Evolutionary conservation across 2,797 vertebrate genomes (phyloP), one percentile per base, ranked within the genome.

Genomic region (Phalanger gymnotis): DNA sequence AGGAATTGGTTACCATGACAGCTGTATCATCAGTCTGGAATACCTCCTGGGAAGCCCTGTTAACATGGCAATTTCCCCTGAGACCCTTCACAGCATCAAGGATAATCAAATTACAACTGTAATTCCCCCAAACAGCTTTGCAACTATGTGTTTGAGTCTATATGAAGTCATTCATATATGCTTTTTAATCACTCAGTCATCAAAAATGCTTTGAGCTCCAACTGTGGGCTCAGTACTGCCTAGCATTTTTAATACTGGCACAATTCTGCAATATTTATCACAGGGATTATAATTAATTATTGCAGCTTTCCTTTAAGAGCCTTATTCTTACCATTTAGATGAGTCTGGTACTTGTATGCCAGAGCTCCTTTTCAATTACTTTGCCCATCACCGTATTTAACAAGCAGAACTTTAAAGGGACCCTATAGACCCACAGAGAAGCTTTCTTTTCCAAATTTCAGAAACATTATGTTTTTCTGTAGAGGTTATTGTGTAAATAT

Each of bases 51-150:
- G 53, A 57, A 92, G 94, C 66, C 25, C 3, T 27, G 19, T 90
- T 94, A 34, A 10, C 47, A n/a, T 61, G 90, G 54, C n/a, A 5
- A 54, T 96, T 94, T 94, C 93, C 53, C 66, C 0, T 25, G 58
- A 92, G 95, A 95, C 22, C 28, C 87, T 94, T 92, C 11, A 30
- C 51, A 89, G 91, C 53, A 54, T 34, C 57, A 22, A 34, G 90
- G 54, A 87, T 92, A 92, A 90, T 93, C 34, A 90, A 87, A 87
- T 16, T 31, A 53, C 22, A 91, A 53, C 0, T 0, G 58, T 0
- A 54, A 22, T 14, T 16, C 2, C 51, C 66, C 47, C 90, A 53
- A 90, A 52, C 27, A 16, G 89, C 51, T 58, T 30, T 27, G 51
- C 34, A 47, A 47, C 40, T 27, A 4, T 81, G 40, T 81, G 73